These are phyloP conservation scores for Ruditapes philippinarum DNA, from an alignment of 1,140 invertebrate genomes.

Conservation along the genomic window DNA sequence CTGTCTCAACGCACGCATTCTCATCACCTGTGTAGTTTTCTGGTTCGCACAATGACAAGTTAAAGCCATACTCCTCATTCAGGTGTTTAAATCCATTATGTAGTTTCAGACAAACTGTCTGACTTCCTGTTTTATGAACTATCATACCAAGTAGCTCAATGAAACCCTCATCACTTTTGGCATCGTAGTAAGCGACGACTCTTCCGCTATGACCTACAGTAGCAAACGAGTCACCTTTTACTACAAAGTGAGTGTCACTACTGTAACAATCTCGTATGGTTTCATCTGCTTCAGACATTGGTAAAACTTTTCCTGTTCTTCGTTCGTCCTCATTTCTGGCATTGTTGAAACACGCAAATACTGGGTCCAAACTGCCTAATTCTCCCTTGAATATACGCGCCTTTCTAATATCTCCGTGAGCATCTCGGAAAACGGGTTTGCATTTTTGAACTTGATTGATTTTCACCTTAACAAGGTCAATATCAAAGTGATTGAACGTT, in stretches of 20 bases:
- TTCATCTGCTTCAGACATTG: too few relatives aligned
- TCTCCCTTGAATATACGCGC: background rate
- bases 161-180: background rate
- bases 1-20: too few relatives aligned
- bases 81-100: too few relatives aligned
- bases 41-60: too few relatives aligned
- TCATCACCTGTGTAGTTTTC: too few relatives aligned
- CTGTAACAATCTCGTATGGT: too few relatives aligned
- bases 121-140: background rate
- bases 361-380: too few relatives aligned
- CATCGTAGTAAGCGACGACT: background rate
- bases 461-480: background rate
- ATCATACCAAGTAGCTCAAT: background rate
- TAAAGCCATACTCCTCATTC: too few relatives aligned
- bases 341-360: background rate
- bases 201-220: background rate
- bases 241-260: background rate
- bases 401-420: background rate
- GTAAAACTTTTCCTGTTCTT: too few relatives aligned
- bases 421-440: background rate
- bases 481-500: too few relatives aligned
- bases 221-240: background rate
- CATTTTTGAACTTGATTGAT: background rate
- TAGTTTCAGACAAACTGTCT: too few relatives aligned
- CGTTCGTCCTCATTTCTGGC: background rate